Evolutionary conservation across 30 jellyfish, hydroid and myxozoan species (phyloP).

Genomic region (Turritopsis rubra): DNA sequence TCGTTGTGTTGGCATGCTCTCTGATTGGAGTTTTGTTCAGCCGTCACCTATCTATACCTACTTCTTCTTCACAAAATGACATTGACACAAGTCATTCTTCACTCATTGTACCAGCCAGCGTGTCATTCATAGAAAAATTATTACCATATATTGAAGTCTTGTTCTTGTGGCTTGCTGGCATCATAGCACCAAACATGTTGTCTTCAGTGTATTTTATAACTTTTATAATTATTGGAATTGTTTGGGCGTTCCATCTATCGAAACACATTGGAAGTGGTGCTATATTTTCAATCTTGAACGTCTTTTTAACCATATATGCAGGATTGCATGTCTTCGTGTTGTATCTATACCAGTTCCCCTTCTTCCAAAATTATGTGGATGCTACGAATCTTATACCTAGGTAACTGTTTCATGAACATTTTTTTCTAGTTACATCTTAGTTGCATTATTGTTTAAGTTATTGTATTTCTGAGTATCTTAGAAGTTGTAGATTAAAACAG

Average conservation of each 20-base stretch:
- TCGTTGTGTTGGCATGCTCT: slow-evolving; percentile 62
- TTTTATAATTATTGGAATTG: slow-evolving; percentile 75
- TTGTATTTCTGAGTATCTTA: too few relatives aligned
- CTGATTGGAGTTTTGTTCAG: slow-evolving; percentile 68
- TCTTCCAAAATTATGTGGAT: slow-evolving; percentile 47
- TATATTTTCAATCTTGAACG: slow-evolving; percentile 44
- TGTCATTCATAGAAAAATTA: slow-evolving; percentile 53
- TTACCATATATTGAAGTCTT: slow-evolving; percentile 73
- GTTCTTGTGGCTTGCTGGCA: slow-evolving; percentile 80
- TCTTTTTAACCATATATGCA: slow-evolving; percentile 49
- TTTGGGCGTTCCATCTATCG: slow-evolving; percentile 87
- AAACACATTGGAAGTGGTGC: slow-evolving; percentile 41
- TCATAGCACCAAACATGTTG: slow-evolving; percentile 74
- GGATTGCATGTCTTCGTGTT: slow-evolving; percentile 64
- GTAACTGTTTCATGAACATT: slow-evolving; percentile 27
- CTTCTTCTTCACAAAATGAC: slow-evolving; percentile 30
- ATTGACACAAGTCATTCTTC: slow-evolving; percentile 12
- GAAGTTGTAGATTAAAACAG: too few relatives aligned
- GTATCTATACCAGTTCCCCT: slow-evolving; percentile 73
- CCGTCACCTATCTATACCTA: slow-evolving; percentile 27
- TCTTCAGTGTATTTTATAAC: slow-evolving; percentile 71
- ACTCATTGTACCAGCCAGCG: slow-evolving; percentile 16
- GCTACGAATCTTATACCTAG: slow-evolving; percentile 62
- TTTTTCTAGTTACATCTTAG: background rate
- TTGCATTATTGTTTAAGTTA: background rate